Conservation (phyloP, 2,113 vertebrate genomes). For the Ancistrus triradiatus region DNA sequence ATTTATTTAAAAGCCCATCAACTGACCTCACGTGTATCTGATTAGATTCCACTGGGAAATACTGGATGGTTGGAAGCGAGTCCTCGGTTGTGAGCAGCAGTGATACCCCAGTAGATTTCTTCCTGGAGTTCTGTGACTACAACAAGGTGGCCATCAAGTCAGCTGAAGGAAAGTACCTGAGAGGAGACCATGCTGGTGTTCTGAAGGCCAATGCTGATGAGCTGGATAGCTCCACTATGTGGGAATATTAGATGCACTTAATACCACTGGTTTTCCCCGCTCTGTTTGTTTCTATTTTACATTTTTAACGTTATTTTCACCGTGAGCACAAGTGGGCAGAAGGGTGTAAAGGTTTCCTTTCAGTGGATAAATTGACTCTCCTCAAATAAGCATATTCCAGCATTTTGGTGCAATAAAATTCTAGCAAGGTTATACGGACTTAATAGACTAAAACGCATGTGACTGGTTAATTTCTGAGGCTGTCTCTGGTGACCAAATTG, state of each 20-base stretch:
- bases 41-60: slow-evolving; percentile 91
- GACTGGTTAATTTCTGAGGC: slow-evolving; percentile 20
- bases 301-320: slow-evolving; percentile 37
- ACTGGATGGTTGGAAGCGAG: slow-evolving; percentile 93
- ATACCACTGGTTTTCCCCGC: slow-evolving; percentile 46
- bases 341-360: slow-evolving; percentile 23
- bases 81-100: slow-evolving; percentile 93
- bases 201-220: slow-evolving; percentile 89
- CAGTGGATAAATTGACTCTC: slow-evolving; percentile 11
- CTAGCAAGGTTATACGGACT: slow-evolving; percentile 7
- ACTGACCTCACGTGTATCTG: no score
- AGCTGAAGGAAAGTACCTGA: slow-evolving; percentile 84
- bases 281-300: slow-evolving; percentile 15
- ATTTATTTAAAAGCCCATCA: no score
- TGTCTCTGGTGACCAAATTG: slow-evolving; percentile 13
- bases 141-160: slow-evolving; percentile 94
- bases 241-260: slow-evolving; percentile 88
- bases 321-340: slow-evolving; percentile 39
- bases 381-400: slow-evolving; percentile 23
- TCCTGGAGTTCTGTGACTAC: slow-evolving; percentile 96
- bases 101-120: slow-evolving; percentile 86
- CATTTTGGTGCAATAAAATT: slow-evolving; percentile 22
- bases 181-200: slow-evolving; percentile 93
- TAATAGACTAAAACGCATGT: background rate
- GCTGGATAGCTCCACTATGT: slow-evolving; percentile 87